Evolutionary conservation across 2,113 vertebrate species (phyloP).

Genomic region (Andinoacara biseriatus): DNA sequence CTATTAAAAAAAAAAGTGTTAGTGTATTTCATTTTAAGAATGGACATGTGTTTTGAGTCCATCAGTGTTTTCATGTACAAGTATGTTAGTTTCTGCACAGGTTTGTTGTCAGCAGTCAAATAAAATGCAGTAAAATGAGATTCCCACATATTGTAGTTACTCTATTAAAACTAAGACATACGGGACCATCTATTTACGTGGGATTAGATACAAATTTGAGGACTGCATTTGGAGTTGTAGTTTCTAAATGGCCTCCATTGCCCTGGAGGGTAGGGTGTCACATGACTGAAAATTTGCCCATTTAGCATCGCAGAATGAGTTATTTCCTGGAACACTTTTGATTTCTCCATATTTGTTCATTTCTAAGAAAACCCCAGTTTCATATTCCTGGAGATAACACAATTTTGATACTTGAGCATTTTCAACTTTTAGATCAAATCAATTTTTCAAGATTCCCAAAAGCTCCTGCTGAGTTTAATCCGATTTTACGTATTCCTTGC

Average conservation of each 20-base stretch:
- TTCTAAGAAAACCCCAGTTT: neutral
- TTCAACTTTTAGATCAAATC: neutral
- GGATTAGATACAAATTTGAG: neutral
- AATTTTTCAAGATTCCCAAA: neutral
- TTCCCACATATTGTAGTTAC: fast-evolving
- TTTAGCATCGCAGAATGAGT: neutral
- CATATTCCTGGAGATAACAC: neutral
- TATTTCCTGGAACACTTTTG: neutral
- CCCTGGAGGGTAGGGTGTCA: neutral
- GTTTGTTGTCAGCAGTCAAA: neutral
- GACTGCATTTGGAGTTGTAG: neutral
- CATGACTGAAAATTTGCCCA: neutral
- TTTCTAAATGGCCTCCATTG: constrained; percentile 3
- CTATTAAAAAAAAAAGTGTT: neutral
- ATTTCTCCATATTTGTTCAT: fast-evolving
- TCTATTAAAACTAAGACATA: neutral
- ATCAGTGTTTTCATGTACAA: neutral
- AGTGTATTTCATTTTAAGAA: neutral
- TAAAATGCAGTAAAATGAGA: neutral
- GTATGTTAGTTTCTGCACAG: neutral
- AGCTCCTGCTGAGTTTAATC: neutral
- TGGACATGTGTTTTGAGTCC: neutral
- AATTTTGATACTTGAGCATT: neutral
- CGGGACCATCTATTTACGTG: neutral
- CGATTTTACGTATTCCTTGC: fast-evolving